Base-by-base conservation (phyloP, 1,140 invertebrate genomes). In the Medauroidea extradentata region DNA sequence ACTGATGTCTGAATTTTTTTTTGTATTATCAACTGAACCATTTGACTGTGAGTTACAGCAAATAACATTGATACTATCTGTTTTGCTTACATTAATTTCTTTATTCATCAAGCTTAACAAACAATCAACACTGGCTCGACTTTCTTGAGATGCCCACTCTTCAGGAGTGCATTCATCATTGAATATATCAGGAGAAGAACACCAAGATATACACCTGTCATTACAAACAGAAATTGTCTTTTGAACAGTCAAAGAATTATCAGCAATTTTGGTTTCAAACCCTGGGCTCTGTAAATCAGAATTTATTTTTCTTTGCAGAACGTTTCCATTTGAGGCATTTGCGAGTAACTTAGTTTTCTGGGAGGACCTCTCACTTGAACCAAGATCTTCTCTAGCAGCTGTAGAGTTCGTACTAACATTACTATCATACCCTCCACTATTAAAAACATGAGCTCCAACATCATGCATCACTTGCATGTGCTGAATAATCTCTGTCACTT, bases 281-380 rank as follows among this genome's bases (percentile, higher is more conserved):
- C 38, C 8, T 27, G 1, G 16, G 48, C 27, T 53, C 39, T 19
- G 49, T 27, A 14, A 56, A 23, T 44, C 49, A 49, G n/a, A n/a
- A n/a, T n/a, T n/a, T n/a, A n/a, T n/a, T n/a, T n/a, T n/a, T n/a
- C n/a, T n/a, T n/a, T n/a, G n/a, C n/a, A n/a, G n/a, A n/a, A n/a
- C n/a, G n/a, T n/a, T n/a, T n/a, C n/a, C n/a, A n/a, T n/a, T n/a
- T n/a, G n/a, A n/a, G n/a, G n/a, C n/a, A n/a, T n/a, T n/a, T n/a
- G n/a, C n/a, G n/a, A n/a, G n/a, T n/a, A n/a, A n/a, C n/a, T n/a
- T n/a, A n/a, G n/a, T n/a, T n/a, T 0, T 19, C 63, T 29, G 18
- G 34, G 42, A 44, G 55, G 65, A 8, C 60, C 67, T 53, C 72
- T 71, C 57, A 63, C 42, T 48, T 23, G 23, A 11, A 1, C 3